These are phyloP conservation scores for Rhinogobius similis DNA, from an alignment of 2,113 vertebrate genomes.

Conservation along the genomic window DNA sequence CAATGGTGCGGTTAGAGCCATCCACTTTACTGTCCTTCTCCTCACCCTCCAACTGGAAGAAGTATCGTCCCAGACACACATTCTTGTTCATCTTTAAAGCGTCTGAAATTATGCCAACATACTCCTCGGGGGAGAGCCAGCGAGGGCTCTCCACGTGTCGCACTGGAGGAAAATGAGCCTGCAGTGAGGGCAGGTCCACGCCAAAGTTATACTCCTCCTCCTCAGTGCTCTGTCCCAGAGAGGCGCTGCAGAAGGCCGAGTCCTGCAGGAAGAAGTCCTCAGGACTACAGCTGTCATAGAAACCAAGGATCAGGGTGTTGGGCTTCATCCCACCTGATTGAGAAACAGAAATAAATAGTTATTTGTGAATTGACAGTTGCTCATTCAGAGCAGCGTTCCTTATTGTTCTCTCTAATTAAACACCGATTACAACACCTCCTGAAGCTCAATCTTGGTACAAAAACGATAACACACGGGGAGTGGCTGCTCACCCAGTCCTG, in stretches of 20 bases:
- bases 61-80: conserved; percentile 85
- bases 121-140: conserved; percentile 82
- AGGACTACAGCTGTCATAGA: conserved; percentile 84
- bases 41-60: conserved; percentile 76
- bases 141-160: conserved; percentile 79
- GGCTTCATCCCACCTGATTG: conserved; percentile 90
- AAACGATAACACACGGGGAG: background rate
- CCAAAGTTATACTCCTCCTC: conserved; percentile 81
- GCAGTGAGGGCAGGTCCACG: conserved; percentile 82
- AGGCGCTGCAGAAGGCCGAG: conserved; percentile 76
- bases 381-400: background rate
- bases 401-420: background rate
- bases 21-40: conserved; percentile 60
- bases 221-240: conserved; percentile 39
- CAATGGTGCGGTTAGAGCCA: conserved; percentile 73
- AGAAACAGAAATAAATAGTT: background rate
- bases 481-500: conserved; percentile 80
- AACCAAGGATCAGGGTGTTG: conserved; percentile 87
- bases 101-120: conserved; percentile 86
- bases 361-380: background rate
- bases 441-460: background rate
- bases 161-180: conserved; percentile 86
- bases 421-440: background rate
- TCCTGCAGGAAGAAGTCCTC: conserved; percentile 90
- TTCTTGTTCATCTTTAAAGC: conserved; percentile 94